A percentile compares a stretch with the other conserved stretches of the same genome.
Evolutionary conservation across 2,113 vertebrate species (phyloP).

Genomic region (Caretta caretta): DNA sequence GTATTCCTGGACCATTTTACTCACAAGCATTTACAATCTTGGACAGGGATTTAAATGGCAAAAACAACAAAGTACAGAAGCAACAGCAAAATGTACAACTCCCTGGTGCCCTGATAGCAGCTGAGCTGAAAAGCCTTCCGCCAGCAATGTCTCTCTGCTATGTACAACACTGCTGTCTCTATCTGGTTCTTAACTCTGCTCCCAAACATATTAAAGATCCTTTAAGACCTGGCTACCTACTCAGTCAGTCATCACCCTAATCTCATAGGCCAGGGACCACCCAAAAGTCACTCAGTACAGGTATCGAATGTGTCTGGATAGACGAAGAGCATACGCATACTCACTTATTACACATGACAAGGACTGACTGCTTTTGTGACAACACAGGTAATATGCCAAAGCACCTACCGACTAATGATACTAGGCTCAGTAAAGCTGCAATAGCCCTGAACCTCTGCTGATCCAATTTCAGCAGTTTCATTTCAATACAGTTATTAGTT

Average conservation of each 20-base stretch:
- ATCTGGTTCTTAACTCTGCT: slow-evolving; percentile 20
- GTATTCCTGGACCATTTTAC: background rate
- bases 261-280: background rate
- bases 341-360: background rate
- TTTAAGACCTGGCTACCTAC: background rate
- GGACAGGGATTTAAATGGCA: slow-evolving; percentile 34
- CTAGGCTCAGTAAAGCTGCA: background rate
- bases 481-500: slow-evolving; percentile 21
- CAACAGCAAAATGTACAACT: slow-evolving; percentile 21
- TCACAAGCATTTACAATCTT: slow-evolving; percentile 27
- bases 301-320: background rate
- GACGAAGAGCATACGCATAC: background rate
- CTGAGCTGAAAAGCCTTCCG: slow-evolving; percentile 41
- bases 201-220: background rate
- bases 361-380: background rate
- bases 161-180: slow-evolving; percentile 6
- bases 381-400: background rate
- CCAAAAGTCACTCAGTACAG: background rate
- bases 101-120: slow-evolving; percentile 35
- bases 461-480: background rate
- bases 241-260: background rate
- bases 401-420: background rate
- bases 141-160: slow-evolving; percentile 14
- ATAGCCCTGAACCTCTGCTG: background rate
- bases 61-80: background rate